Percentiles rank a stretch among this genome's conserved stretches.
Conservation (phyloP, 1,140 invertebrate genomes). For the Drosophila funebris region DNA sequence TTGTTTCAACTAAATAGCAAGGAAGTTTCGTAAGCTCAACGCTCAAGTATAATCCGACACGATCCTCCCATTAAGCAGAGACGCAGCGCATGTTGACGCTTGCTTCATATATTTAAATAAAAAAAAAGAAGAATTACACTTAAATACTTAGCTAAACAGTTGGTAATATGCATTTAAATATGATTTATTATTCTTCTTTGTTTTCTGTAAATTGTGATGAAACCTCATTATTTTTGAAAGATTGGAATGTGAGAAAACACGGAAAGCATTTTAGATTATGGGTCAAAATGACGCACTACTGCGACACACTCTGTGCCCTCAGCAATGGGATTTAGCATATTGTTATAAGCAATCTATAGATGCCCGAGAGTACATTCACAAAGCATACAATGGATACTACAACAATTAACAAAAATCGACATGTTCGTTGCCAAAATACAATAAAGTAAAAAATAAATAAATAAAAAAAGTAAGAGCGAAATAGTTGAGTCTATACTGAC, state of each 20-base stretch:
- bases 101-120: background rate
- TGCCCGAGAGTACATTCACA: background rate
- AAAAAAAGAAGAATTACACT: background rate
- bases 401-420: constrained; percentile 27
- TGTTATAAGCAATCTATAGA: constrained; percentile 13
- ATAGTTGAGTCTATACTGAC: too few relatives aligned
- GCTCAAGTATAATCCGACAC: background rate
- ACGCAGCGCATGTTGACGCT: background rate
- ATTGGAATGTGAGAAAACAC: constrained; percentile 32
- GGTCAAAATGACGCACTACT: constrained; percentile 31
- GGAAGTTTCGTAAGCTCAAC: background rate
- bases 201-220: background rate
- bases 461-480: too few relatives aligned
- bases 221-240: background rate
- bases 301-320: constrained; percentile 29
- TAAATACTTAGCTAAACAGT: background rate
- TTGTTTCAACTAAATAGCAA: background rate
- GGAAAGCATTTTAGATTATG: constrained; percentile 41
- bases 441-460: background rate
- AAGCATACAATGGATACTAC: constrained; percentile 16
- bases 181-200: background rate
- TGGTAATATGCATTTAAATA: background rate
- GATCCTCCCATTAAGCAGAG: constrained; percentile 5
- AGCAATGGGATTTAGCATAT: constrained; percentile 33
- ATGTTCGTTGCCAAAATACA: constrained; percentile 34